Evolutionary conservation across 2,113 vertebrate genomes (phyloP).

Genomic region (Bombycilla garrulus): DNA sequence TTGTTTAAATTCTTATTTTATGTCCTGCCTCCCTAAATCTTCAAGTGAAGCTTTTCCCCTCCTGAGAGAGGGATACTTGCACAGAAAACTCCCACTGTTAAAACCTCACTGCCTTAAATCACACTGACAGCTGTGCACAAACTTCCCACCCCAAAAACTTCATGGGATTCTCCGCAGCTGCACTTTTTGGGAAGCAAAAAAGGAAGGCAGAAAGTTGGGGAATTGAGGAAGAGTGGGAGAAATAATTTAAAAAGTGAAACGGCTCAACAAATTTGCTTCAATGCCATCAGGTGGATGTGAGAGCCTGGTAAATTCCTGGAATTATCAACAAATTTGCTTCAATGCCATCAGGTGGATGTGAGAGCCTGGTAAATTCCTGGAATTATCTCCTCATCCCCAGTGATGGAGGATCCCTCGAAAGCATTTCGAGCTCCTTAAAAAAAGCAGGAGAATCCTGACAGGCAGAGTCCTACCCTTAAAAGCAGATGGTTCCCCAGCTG

Average conservation of each 20-base stretch:
- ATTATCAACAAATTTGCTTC: rapidly evolving
- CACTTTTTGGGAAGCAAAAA: not conserved
- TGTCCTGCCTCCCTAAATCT: not conserved
- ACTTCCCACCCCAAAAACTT: too few species aligned
- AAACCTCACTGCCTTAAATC: not conserved
- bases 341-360: not conserved
- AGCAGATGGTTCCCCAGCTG: slow-evolving; percentile 14
- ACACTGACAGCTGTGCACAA: not conserved
- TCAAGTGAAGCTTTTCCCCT: not conserved
- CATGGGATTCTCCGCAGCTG: not conserved
- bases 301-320: not conserved
- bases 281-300: not conserved
- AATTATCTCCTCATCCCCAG: not conserved
- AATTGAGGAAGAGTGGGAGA: rapidly evolving
- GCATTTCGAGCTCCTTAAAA: not conserved
- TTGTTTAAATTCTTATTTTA: not conserved
- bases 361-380: not conserved
- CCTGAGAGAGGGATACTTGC: not conserved
- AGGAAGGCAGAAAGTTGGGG: not conserved
- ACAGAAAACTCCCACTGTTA: not conserved
- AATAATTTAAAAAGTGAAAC: not conserved
- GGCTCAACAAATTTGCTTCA: not conserved
- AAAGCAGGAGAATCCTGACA: not conserved
- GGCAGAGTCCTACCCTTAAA: not conserved
- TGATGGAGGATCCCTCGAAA: not conserved